phyloP scores from a whole-genome alignment of 2,888 invertebrate species.

The Sthenelais limicola region DNA sequence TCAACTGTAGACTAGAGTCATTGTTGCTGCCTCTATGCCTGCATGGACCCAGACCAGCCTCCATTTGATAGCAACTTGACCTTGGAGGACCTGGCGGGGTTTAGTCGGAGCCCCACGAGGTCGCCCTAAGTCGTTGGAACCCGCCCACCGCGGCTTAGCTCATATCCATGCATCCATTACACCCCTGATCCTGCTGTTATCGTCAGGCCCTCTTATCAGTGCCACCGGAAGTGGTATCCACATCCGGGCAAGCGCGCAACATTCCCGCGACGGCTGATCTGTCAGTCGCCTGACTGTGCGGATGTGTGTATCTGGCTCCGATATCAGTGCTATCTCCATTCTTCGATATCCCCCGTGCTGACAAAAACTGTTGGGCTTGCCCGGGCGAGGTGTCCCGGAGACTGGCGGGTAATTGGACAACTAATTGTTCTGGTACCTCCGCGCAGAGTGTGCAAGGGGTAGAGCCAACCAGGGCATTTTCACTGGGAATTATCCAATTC shows the following conservation, averaged over 20 bases:
- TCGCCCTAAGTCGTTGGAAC: constrained; percentile 21
- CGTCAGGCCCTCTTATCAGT: constrained; percentile 16
- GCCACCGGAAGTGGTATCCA: constrained; percentile 16
- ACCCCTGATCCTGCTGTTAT: constrained; percentile 29
- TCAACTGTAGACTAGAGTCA: no score
- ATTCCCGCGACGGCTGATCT: constrained; percentile 31
- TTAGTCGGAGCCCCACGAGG: no score
- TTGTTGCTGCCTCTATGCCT: no score
- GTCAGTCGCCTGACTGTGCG: constrained; percentile 6
- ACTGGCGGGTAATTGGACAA: constrained; percentile 6
- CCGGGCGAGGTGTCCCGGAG: not conserved
- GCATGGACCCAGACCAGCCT: no score
- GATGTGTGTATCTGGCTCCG: constrained; percentile 4
- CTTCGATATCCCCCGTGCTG: not conserved
- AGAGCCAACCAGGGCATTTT: constrained; percentile 15
- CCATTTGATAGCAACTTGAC: no score
- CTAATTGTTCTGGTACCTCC: constrained; percentile 24
- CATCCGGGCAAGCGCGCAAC: constrained; percentile 2
- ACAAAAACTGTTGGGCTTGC: not conserved
- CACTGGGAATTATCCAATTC: constrained; percentile 29
- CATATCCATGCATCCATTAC: constrained; percentile 27
- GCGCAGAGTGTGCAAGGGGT: not conserved
- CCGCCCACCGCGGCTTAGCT: constrained; percentile 14
- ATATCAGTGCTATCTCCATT: constrained; percentile 15
- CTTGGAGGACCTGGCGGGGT: no score